These are phyloP conservation scores for Drosophila kikkawai DNA, from an alignment of 1,140 invertebrate species.

Conservation along the genomic window DNA sequence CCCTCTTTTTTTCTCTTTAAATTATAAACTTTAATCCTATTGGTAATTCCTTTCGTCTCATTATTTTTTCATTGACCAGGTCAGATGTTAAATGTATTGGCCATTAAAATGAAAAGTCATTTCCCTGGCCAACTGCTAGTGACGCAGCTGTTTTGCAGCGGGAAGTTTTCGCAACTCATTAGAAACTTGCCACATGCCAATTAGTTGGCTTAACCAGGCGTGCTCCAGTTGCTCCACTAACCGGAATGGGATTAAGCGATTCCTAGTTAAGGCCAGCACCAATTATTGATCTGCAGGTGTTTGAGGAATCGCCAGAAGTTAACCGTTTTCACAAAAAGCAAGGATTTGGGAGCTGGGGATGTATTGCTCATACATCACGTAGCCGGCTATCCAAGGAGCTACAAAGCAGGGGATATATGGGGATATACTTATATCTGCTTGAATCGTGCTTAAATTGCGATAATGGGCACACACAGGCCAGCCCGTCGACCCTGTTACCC, in stretches of 20 bases:
- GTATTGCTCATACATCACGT: slow-evolving; percentile 59
- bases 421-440: slow-evolving; percentile 45
- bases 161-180: slow-evolving; percentile 73
- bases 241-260: slow-evolving; percentile 10
- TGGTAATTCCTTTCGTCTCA: not conserved
- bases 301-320: slow-evolving; percentile 26
- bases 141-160: slow-evolving; percentile 45
- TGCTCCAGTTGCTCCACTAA: slow-evolving; percentile 23
- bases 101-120: slow-evolving; percentile 56
- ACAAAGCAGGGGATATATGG: slow-evolving; percentile 33
- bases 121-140: slow-evolving; percentile 19
- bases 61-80: slow-evolving; percentile 7
- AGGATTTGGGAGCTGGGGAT: slow-evolving; percentile 12
- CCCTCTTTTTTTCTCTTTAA: not conserved
- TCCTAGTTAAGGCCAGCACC: slow-evolving; percentile 35
- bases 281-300: slow-evolving; percentile 58
- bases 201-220: slow-evolving; percentile 54
- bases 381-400: slow-evolving; percentile 35
- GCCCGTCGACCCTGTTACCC: slow-evolving; percentile 18
- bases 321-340: slow-evolving; percentile 14
- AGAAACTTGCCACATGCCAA: slow-evolving; percentile 70
- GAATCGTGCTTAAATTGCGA: slow-evolving; percentile 75
- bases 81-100: slow-evolving; percentile 10
- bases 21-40: not conserved
- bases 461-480: slow-evolving; percentile 65